These are phyloP conservation scores for Temnothorax rugatulus DNA, from an alignment of 2,888 invertebrate genomes.

Conservation along the genomic window DNA sequence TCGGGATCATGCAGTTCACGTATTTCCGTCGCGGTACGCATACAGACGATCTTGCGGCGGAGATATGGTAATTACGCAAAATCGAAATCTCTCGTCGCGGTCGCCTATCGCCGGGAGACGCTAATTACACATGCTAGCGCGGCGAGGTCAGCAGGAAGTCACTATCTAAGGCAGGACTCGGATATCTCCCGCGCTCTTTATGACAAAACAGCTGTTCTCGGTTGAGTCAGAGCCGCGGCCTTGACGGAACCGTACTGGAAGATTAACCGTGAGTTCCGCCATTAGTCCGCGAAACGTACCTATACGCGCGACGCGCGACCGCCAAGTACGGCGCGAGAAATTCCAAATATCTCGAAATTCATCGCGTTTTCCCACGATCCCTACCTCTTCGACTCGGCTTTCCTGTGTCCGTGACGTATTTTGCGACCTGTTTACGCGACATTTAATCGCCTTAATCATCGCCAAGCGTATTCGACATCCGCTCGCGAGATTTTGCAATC, in stretches of 20 bases:
- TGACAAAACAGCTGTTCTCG: constrained; percentile 81
- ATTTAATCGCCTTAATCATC: constrained; percentile 51
- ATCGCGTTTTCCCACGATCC: constrained; percentile 20
- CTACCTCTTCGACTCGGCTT: neutral
- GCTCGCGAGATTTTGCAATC: constrained; percentile 64
- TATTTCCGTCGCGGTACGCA: constrained; percentile 13
- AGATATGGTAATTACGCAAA: constrained; percentile 49
- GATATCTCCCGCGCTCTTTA: constrained; percentile 77
- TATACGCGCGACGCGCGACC: neutral
- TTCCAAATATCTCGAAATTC: constrained; percentile 25
- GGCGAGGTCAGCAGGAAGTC: constrained; percentile 84
- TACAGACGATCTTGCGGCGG: neutral
- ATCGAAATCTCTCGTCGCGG: constrained; percentile 36
- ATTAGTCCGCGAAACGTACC: constrained; percentile 16
- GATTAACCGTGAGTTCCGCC: constrained; percentile 62
- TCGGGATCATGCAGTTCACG: constrained; percentile 9
- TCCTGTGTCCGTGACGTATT: neutral
- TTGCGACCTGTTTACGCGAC: constrained; percentile 25
- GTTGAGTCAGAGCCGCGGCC: constrained; percentile 77
- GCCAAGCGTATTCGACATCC: constrained; percentile 37
- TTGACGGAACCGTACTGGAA: constrained; percentile 77
- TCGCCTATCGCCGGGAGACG: constrained; percentile 51
- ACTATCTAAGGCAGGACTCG: constrained; percentile 79
- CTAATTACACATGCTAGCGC: constrained; percentile 73
- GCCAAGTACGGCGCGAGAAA: constrained; percentile 21